Evolutionary conservation across 2,797 vertebrate species (phyloP).

Genomic region (Alauda arvensis): DNA sequence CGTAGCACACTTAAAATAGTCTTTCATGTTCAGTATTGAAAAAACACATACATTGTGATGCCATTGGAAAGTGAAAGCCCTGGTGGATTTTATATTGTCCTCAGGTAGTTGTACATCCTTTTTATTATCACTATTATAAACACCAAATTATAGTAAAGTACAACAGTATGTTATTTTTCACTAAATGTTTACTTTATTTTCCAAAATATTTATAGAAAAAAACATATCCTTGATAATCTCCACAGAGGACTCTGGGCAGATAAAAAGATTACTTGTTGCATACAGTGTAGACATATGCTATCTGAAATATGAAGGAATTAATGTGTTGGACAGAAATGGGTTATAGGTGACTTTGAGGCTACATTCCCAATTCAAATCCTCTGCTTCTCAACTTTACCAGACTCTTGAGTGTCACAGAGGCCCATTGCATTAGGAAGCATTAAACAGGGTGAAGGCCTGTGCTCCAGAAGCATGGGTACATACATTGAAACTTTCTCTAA

Average conservation of each 20-base stretch:
- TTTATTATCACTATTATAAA: background rate
- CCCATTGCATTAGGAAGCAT: background rate
- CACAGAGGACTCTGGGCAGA: background rate
- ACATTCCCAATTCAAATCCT: background rate
- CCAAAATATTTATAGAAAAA: background rate
- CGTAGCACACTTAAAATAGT: background rate
- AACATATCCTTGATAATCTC: background rate
- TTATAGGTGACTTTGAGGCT: background rate
- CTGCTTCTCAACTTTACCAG: background rate
- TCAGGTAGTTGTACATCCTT: background rate
- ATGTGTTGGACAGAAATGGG: background rate
- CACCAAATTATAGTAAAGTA: background rate
- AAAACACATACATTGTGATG: background rate
- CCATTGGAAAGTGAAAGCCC: conserved; percentile 25
- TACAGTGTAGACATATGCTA: background rate
- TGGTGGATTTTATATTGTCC: conserved; percentile 18
- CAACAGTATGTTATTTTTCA: background rate
- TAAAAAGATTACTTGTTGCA: background rate
- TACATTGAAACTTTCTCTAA: background rate
- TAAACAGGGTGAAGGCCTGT: background rate
- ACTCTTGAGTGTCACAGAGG: background rate
- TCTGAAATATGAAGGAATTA: background rate
- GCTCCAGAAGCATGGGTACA: background rate
- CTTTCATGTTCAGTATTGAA: conserved; percentile 1
- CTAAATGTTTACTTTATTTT: background rate